Conservation (phyloP, 2,888 invertebrate genomes). For the Saturnia japonica region DNA sequence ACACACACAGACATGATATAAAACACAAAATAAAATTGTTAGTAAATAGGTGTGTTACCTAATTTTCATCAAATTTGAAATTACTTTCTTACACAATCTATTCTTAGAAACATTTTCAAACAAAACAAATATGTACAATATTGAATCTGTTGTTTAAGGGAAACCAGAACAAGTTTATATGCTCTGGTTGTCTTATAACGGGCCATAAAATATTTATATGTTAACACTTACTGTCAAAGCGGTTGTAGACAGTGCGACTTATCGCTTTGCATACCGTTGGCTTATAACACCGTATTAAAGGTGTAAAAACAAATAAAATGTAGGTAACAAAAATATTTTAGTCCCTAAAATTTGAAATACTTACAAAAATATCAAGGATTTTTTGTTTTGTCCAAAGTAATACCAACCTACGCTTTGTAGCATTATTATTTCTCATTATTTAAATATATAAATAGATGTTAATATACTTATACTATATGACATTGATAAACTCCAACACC, state of each 20-base stretch:
- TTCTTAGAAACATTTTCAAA: neutral
- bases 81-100: neutral
- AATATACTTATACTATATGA: too few relatives aligned
- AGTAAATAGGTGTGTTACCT: neutral
- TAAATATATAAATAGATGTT: too few relatives aligned
- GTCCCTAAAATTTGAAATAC: neutral
- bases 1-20: too few relatives aligned
- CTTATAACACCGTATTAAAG: neutral
- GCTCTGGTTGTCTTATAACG: slow-evolving; percentile 8
- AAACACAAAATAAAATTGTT: too few relatives aligned
- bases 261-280: slow-evolving; percentile 1
- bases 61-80: neutral
- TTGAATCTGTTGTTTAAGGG: slow-evolving; percentile 17
- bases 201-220: slow-evolving; percentile 13
- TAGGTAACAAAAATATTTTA: slow-evolving; percentile 8
- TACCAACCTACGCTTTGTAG: too few relatives aligned
- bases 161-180: slow-evolving; percentile 9
- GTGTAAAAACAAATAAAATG: slow-evolving; percentile 10
- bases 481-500: too few relatives aligned
- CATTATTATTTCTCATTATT: too few relatives aligned
- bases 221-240: slow-evolving; percentile 14
- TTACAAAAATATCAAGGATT: neutral
- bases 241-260: slow-evolving; percentile 13
- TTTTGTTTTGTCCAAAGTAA: neutral
- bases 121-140: neutral